Percentiles rank a stretch among this genome's conserved stretches.
These are phyloP conservation scores for Phymatocera aterrima DNA, from an alignment of 2,888 invertebrate genomes.

Conservation along the genomic window DNA sequence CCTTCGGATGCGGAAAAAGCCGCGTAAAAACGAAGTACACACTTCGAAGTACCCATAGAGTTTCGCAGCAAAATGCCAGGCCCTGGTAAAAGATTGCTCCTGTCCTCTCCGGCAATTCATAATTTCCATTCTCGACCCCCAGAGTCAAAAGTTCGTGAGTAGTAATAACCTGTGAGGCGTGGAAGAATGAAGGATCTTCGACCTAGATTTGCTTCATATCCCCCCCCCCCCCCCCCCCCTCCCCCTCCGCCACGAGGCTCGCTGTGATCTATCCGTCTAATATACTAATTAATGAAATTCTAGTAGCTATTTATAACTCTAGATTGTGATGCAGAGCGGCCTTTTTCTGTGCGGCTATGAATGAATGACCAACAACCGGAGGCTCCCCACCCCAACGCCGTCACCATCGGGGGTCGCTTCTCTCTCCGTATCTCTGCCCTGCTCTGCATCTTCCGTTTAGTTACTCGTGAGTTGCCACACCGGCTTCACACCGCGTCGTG, in stretches of 20 bases:
- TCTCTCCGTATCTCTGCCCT: conserved; percentile 57
- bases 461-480: conserved; percentile 65
- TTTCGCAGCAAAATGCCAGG: background rate
- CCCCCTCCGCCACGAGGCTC: too few species aligned
- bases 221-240: background rate
- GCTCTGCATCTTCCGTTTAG: conserved; percentile 66
- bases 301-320: background rate
- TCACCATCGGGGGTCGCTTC: conserved; percentile 67
- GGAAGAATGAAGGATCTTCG: background rate
- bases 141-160: background rate
- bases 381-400: conserved; percentile 54
- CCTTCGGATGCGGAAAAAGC: background rate
- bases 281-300: background rate
- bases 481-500: conserved; percentile 54
- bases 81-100: conserved; percentile 28
- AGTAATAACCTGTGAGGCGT: background rate
- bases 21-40: background rate
- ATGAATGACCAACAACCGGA: conserved; percentile 25
- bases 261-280: too few species aligned
- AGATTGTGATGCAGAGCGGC: background rate
- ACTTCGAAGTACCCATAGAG: background rate
- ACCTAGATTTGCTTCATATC: background rate
- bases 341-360: conserved; percentile 22
- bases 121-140: background rate
- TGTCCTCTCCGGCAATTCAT: conserved; percentile 11